Evolutionary conservation across 2,797 vertebrate species (phyloP).

Genomic region (Vultur gryphus): DNA sequence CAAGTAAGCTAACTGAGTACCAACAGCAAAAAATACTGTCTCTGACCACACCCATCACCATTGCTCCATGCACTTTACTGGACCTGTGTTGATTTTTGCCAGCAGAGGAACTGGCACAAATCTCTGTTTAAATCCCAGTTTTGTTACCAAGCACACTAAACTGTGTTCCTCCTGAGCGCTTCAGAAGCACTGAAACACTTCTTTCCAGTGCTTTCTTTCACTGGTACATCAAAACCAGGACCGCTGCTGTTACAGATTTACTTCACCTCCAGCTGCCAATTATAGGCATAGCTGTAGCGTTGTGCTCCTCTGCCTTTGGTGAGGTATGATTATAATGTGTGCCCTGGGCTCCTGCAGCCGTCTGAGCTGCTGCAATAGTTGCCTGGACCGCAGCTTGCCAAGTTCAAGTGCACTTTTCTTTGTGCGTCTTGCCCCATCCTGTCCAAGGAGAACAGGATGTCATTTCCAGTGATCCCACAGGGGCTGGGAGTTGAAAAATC

Average conservation of each 20-base stretch:
- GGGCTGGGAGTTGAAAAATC: background rate
- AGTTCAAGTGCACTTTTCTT: background rate
- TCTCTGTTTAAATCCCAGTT: background rate
- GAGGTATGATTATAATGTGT: accelerated
- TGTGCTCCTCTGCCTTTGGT: background rate
- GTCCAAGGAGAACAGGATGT: background rate
- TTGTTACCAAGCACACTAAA: background rate
- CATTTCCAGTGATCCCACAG: background rate
- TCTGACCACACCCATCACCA: background rate
- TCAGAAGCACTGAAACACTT: background rate
- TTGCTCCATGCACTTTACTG: accelerated
- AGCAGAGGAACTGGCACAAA: background rate
- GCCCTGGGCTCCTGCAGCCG: background rate
- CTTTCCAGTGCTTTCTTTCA: background rate
- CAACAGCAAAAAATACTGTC: background rate
- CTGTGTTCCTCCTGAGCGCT: background rate
- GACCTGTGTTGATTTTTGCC: background rate
- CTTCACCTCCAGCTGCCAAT: background rate
- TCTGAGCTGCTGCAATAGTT: background rate
- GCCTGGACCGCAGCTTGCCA: background rate
- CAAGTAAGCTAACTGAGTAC: background rate
- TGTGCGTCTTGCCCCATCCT: background rate
- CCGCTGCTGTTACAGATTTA: background rate
- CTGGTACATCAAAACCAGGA: background rate
- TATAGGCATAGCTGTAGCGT: background rate